Conservation (phyloP, 2,797 vertebrate genomes). For the Centroberyx gerrardi region DNA sequence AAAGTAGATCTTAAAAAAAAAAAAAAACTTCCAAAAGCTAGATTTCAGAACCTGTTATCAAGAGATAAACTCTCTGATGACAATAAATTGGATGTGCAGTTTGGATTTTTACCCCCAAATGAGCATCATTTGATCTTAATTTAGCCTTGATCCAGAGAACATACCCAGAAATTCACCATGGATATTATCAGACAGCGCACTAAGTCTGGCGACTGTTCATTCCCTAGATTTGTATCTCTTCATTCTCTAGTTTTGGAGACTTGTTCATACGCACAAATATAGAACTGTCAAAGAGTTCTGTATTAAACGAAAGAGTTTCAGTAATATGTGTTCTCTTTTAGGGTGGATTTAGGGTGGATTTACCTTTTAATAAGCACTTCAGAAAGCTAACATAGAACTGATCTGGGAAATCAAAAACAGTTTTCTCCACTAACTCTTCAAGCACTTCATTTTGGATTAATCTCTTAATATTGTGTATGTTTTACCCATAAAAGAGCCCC, state of each 20-base stretch:
- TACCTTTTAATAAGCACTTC: slow-evolving; percentile 47
- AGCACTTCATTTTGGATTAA: slow-evolving; percentile 35
- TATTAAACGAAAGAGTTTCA: slow-evolving; percentile 13
- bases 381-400: slow-evolving; percentile 26
- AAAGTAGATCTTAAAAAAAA: too few relatives aligned
- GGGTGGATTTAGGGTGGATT: slow-evolving; percentile 50
- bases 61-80: not conserved
- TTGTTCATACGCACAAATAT: slow-evolving; percentile 22
- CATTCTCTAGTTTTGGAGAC: not conserved
- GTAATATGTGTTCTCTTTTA: slow-evolving; percentile 22
- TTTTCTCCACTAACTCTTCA: slow-evolving; percentile 29
- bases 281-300: not conserved
- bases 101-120: too few relatives aligned
- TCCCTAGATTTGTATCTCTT: not conserved
- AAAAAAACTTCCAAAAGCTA: too few relatives aligned
- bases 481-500: slow-evolving; percentile 30
- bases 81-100: not conserved
- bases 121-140: not conserved
- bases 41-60: too few relatives aligned
- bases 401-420: not conserved
- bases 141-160: slow-evolving; percentile 19
- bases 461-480: slow-evolving; percentile 17
- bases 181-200: slow-evolving; percentile 28
- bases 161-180: not conserved
- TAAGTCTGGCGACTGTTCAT: slow-evolving; percentile 12